Evolutionary conservation across 2,888 invertebrate genomes (phyloP).

Genomic region (Taenaris catops): DNA sequence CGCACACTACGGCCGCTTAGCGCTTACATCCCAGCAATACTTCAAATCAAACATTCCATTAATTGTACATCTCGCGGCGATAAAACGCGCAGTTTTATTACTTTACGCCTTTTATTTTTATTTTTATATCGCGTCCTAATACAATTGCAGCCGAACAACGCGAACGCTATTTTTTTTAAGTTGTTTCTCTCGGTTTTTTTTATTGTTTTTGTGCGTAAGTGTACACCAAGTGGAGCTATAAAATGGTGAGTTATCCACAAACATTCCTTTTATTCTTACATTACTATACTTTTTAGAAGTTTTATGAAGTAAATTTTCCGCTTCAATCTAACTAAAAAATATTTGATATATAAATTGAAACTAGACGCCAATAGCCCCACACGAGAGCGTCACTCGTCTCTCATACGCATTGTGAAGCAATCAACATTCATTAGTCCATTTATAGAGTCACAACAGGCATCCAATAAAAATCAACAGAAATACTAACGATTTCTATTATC

Average conservation of each 20-base stretch:
- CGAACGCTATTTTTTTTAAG: conserved; percentile 54
- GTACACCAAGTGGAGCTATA: conserved; percentile 15
- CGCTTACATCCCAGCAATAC: conserved; percentile 32
- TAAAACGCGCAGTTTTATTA: conserved; percentile 64
- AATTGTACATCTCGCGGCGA: conserved; percentile 63
- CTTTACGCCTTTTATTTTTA: conserved; percentile 52
- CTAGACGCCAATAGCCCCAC: conserved; percentile 24
- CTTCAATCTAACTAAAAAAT: too few species aligned
- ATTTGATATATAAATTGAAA: conserved; percentile 14
- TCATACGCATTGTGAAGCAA: conserved; percentile 67
- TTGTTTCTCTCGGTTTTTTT: conserved; percentile 43
- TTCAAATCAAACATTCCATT: conserved; percentile 64
- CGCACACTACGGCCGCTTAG: conserved; percentile 39
- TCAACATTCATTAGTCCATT: conserved; percentile 68
- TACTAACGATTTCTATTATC: conserved; percentile 23
- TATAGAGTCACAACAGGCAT: conserved; percentile 51
- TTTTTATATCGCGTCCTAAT: conserved; percentile 71
- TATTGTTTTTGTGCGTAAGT: conserved; percentile 43
- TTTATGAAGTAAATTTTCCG: too few species aligned
- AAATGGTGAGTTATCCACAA: conserved; percentile 17
- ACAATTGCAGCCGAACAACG: conserved; percentile 72
- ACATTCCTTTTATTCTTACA: not conserved
- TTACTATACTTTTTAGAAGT: too few species aligned
- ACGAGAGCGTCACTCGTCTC: conserved; percentile 29
- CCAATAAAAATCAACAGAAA: conserved; percentile 43